These are phyloP conservation scores for Baccha elongata DNA, from an alignment of 2,888 invertebrate species.

Conservation along the genomic window DNA sequence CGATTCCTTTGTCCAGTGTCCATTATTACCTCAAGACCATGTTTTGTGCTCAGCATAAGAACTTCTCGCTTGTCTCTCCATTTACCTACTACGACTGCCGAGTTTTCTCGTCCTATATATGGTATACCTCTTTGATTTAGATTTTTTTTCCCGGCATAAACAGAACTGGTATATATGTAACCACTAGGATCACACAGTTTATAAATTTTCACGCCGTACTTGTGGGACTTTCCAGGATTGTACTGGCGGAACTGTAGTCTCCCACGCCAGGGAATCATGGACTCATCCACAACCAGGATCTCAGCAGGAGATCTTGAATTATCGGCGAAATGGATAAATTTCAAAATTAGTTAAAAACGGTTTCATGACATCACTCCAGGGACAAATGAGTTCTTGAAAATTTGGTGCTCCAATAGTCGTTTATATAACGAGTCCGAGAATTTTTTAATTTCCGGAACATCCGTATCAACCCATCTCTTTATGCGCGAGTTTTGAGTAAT, in stretches of 20 bases:
- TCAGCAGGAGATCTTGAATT: neutral
- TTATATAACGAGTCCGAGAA: too few species aligned
- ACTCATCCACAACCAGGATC: neutral
- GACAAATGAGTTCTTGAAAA: slow-evolving; percentile 9
- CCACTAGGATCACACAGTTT: slow-evolving; percentile 5
- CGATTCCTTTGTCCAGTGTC: slow-evolving; percentile 11
- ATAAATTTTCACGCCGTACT: neutral
- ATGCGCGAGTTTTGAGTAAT: slow-evolving; percentile 19
- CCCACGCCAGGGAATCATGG: slow-evolving; percentile 17
- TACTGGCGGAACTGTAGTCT: slow-evolving; percentile 13
- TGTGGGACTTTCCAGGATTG: too few species aligned
- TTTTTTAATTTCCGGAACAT: slow-evolving; percentile 14
- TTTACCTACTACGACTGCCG: too few species aligned
- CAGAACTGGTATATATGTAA: too few species aligned
- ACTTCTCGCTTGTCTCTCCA: too few species aligned
- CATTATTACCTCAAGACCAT: too few species aligned
- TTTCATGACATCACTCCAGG: slow-evolving; percentile 8
- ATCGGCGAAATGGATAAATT: slow-evolving; percentile 6
- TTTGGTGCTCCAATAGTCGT: slow-evolving; percentile 1
- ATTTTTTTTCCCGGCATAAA: neutral
- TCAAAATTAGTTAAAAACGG: slow-evolving; percentile 17
- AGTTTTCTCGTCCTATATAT: too few species aligned
- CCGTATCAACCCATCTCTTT: slow-evolving; percentile 19
- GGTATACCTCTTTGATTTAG: neutral
- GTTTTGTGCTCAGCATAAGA: too few species aligned